Evolutionary conservation across 2,888 invertebrate species (phyloP), one percentile per base, ranked within the genome.

Genomic region (Muschampia plurimacula): DNA sequence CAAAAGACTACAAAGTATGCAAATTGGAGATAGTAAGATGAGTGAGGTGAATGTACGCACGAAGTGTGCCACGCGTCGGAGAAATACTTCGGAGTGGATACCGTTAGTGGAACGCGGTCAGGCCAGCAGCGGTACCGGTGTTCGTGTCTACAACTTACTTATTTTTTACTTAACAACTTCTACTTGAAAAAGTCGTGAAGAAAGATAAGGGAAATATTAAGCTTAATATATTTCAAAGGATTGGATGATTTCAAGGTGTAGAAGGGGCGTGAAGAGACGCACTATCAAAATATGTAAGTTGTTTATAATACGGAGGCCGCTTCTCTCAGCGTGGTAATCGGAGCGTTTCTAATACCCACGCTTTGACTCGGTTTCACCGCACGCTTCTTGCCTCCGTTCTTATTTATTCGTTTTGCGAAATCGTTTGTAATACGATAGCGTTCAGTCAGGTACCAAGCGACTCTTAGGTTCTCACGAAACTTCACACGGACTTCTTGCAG

Each of bases 261-360:
- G 44, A 59, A 22, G 22, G 57, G 49, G 49, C 15, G 15, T 62
- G 67, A 44, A 63, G 32, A 64, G 46, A 64, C 46, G 64, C 57
- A 63, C 68, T 68, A 15, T 68, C 55, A 36, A 68, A 68, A 59
- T 46, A 64, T n/a, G 44, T 63, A 68, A 28, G 44, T 41, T 41
- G 46, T 22, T 22, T 22, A 52, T 63, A 22, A 65, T 57, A 39
- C 52, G 80, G 78, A 78, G 81, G 80, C 81, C 79, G 80, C 82
- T 82, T 81, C 85, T 83, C 87, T 85, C 82, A 84, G 84, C 92
- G 89, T 88, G 90, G 93, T 92, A 93, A 93, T 90, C 91, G 93
- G 93, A 93, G 92, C 93, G 92, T 93, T 93, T 93, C 92, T 93
- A 93, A 93, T 94, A 94, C 91, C 90, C 91, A 91, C 92, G 92